phyloP scores from a whole-genome alignment of 2,113 vertebrate genomes.

The Sphaerodactylus townsendi region DNA sequence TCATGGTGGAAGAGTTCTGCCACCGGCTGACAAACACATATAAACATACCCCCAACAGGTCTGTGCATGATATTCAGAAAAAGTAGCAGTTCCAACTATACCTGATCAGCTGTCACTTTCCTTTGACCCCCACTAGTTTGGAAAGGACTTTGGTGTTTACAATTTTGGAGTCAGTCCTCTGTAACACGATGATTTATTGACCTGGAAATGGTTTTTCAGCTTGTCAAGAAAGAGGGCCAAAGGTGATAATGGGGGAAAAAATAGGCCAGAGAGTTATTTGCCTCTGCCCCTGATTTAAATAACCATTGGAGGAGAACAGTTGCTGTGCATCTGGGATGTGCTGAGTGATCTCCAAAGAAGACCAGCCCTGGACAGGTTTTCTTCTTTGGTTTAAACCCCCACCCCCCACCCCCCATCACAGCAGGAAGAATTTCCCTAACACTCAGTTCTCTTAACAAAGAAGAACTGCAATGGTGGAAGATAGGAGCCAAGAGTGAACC shows the following conservation, averaged over 20 bases:
- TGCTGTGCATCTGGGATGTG: background rate
- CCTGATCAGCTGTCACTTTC: slow-evolving; percentile 11
- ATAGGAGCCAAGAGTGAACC: background rate
- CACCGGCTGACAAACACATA: background rate
- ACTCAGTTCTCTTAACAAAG: background rate
- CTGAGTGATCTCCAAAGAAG: background rate
- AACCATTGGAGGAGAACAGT: background rate
- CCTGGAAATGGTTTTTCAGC: background rate
- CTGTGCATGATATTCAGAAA: background rate
- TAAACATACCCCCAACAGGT: background rate
- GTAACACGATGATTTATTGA: background rate
- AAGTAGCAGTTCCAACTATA: background rate
- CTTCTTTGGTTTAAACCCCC: background rate
- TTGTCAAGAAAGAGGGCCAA: slow-evolving; percentile 17
- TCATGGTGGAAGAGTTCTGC: background rate
- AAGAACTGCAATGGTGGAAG: background rate
- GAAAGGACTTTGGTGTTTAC: slow-evolving; percentile 29
- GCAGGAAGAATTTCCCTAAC: background rate
- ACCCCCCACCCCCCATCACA: background rate
- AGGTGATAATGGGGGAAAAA: background rate
- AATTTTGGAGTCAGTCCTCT: slow-evolving; percentile 18
- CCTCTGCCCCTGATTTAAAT: background rate
- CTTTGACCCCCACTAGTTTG: slow-evolving; percentile 26
- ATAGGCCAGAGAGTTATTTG: slow-evolving; percentile 8
- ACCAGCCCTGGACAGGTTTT: too few relatives aligned